These are phyloP conservation scores for Schizotus pectinicornis DNA, from an alignment of 2,888 invertebrate genomes.

Conservation along the genomic window DNA sequence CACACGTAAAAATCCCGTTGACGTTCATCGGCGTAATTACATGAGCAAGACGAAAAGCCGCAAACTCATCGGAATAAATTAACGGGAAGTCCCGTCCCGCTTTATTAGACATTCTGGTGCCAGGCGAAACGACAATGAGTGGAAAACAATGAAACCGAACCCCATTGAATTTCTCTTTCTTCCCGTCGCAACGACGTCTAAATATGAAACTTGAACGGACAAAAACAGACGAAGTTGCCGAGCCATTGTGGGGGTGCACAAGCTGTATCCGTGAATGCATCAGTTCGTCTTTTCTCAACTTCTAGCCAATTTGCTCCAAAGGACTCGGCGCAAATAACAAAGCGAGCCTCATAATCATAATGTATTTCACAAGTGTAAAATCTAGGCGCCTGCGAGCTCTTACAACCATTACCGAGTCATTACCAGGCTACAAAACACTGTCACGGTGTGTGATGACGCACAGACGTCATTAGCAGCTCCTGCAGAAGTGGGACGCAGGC, in stretches of 20 bases:
- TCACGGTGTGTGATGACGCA: constrained; percentile 45
- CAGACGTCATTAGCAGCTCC: constrained; percentile 38
- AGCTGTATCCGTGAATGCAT: constrained; percentile 38
- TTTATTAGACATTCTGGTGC: constrained; percentile 32
- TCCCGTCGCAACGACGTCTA: constrained; percentile 28
- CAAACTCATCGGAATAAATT: constrained; percentile 23
- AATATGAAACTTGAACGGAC: constrained; percentile 44
- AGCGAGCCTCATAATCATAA: constrained; percentile 45
- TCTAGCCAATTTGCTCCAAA: constrained; percentile 41
- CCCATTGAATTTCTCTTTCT: constrained; percentile 40
- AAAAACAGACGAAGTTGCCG: constrained; percentile 34
- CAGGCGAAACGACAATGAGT: constrained; percentile 32
- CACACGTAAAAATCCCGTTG: background rate
- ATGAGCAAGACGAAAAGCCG: constrained; percentile 10
- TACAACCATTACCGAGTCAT: constrained; percentile 49
- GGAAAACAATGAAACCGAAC: constrained; percentile 40
- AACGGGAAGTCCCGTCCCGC: constrained; percentile 11
- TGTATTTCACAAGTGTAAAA: constrained; percentile 46
- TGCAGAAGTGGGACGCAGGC: constrained; percentile 7
- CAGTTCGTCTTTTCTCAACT: constrained; percentile 40
- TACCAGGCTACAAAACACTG: constrained; percentile 47
- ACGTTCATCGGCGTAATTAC: constrained; percentile 10
- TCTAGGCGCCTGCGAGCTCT: constrained; percentile 41
- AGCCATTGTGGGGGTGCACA: constrained; percentile 35
- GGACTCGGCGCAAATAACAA: constrained; percentile 39